Evolutionary conservation across 2,888 invertebrate species (phyloP), one percentile per base, ranked within the genome.

Genomic region (Heteropelma amictum): DNA sequence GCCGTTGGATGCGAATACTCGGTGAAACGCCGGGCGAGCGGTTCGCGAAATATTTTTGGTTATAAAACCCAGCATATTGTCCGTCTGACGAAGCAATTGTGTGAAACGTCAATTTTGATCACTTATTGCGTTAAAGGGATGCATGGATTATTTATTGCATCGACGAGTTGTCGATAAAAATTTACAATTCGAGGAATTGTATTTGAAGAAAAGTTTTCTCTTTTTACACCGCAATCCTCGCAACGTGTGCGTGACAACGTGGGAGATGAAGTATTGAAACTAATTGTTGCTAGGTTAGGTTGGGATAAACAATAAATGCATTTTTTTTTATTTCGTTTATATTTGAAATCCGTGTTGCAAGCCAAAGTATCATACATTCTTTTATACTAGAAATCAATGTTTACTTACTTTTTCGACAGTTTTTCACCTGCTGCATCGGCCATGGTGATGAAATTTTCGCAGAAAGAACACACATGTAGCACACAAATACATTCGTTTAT

Each of bases 361-460:
- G 3, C 42, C 2, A 7, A 17, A 56, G 28, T 28, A 12, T n/a
- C 1, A 3, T 10, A n/a, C 14, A 28, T 68, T n/a, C 14, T 12
- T 14, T 10, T 21, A 2, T 42, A 26, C 47, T 21, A 68, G 47
- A 12, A 7, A n/a, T n/a, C 45, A 53, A 35, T 35, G 28, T 68
- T 80, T 83, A 88, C 93, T 92, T 91, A 93, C 93, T 93, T 94
- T 90, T 94, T 94, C 8, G 93, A 93, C 77, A 93, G 83, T 84
- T 92, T 93, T 89, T 92, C 93, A 84, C 84, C 89, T 67, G 88
- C 81, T 80, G 87, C 86, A 84, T 93, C 93, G 84, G 92, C 92
- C 93, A 93, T 93, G 78, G 79, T 86, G 81, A 76, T 73, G 79
- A 76, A 63, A 72, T 80, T 77, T 72, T 71, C 47, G 26, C 23